Evolutionary conservation across 2,888 invertebrate genomes (phyloP).

Genomic region (Coelopa pilipes): DNA sequence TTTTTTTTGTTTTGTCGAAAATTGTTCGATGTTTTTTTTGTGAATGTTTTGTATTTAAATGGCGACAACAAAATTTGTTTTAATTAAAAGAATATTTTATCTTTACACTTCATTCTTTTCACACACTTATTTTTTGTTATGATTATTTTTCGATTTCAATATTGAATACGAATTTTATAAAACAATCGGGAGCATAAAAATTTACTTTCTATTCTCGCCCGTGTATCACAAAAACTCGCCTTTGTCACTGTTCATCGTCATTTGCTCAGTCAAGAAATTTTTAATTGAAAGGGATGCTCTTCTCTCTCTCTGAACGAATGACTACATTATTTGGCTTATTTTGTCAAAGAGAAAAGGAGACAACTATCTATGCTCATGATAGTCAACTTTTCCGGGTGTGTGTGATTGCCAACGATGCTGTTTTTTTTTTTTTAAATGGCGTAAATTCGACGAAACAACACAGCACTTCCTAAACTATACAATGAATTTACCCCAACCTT

Average conservation of each 20-base stretch:
- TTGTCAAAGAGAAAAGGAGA: background rate
- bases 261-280: slow-evolving; percentile 9
- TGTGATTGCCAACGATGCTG: slow-evolving; percentile 3
- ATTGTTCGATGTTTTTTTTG: slow-evolving; percentile 12
- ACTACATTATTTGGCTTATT: background rate
- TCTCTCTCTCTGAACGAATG: too few relatives aligned
- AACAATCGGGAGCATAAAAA: slow-evolving; percentile 38
- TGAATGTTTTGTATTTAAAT: slow-evolving; percentile 10
- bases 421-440: slow-evolving; percentile 26
- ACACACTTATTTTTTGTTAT: slow-evolving; percentile 15
- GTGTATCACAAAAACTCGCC: slow-evolving; percentile 30
- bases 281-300: slow-evolving; percentile 10
- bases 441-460: slow-evolving; percentile 20
- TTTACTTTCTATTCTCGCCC: slow-evolving; percentile 40
- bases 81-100: slow-evolving; percentile 6
- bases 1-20: slow-evolving; percentile 24
- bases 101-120: slow-evolving; percentile 16
- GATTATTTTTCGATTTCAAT: slow-evolving; percentile 14
- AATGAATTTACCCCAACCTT: background rate
- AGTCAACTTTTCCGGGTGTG: slow-evolving; percentile 30
- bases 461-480: background rate
- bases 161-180: slow-evolving; percentile 24
- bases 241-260: slow-evolving; percentile 27
- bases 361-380: background rate
- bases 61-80: background rate